Evolutionary conservation across 2,113 vertebrate species (phyloP), one percentile per base, ranked within the genome.

Genomic region (Galemys pyrenaicus): DNA sequence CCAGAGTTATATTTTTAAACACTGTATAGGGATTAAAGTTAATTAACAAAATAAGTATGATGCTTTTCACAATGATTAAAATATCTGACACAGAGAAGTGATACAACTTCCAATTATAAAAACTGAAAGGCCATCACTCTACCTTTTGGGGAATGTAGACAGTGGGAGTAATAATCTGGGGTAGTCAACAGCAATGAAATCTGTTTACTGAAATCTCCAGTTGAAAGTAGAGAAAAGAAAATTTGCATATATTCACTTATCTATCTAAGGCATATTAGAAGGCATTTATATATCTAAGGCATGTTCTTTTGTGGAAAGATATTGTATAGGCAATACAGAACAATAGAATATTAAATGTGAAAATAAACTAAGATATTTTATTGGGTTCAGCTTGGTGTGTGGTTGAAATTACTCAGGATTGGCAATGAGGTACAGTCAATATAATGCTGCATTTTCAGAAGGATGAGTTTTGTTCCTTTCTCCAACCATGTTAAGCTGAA

Each of bases 11-110:
- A 49, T 84, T 94, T 86, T 84, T 88, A 88, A 67, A 30, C 44
- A 37, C 11, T 79, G 0, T 35, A 71, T 19, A 84, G 4, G 17
- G 35, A 84, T 84, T 35, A 60, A 90, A 79, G 11, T 67, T 83
- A 92, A 79, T 91, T 87, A 80, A 54, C 41, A 86, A 95, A 94
- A 80, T 74, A 58, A 67, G 28, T 4, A 67, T 56, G 41, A 92
- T 46, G 5, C 1, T 87, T 87, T 89, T 64, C 83, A 7, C 32
- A 67, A n/a, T 35, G 17, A n/a, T 32, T n/a, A 19, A 15, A 67
- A 67, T 67, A 41, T 13, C 37, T 81, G 37, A 39, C 15, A 74
- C 1, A 51, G 32, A 26, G 2, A 89, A 90, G 3, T 73, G 10
- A 71, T 28, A 28, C 3, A 44, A 20, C 9, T 82, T 79, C 5